These are phyloP conservation scores for Venustoraphidia nigricollis DNA, from an alignment of 2,888 invertebrate species.

Conservation along the genomic window DNA sequence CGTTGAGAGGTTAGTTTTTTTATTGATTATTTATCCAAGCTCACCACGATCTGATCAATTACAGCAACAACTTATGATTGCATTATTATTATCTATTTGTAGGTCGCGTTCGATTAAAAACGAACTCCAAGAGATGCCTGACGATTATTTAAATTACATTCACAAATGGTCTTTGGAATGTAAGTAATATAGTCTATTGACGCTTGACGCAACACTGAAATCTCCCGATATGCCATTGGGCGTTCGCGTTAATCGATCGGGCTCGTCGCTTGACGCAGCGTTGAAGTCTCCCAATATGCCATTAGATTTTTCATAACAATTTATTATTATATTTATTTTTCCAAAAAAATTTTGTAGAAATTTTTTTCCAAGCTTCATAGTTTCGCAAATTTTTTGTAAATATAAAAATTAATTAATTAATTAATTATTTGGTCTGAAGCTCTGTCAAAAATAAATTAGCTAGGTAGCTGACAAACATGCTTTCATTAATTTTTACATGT, in stretches of 20 bases:
- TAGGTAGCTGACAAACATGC: too few species aligned
- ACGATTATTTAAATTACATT: conserved; percentile 52
- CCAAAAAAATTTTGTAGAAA: too few species aligned
- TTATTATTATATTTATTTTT: too few species aligned
- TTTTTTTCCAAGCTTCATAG: too few species aligned
- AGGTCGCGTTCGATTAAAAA: neutral
- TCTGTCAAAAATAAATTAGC: too few species aligned
- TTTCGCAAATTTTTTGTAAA: too few species aligned
- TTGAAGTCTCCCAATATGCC: neutral
- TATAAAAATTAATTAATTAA: too few species aligned
- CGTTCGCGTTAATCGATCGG: too few species aligned
- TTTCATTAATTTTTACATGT: too few species aligned
- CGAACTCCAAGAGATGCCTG: conserved; percentile 36
- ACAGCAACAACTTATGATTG: neutral
- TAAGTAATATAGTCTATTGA: conserved; percentile 27
- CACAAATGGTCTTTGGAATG: conserved; percentile 72
- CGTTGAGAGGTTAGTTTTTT: conserved; percentile 36
- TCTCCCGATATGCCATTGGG: too few species aligned
- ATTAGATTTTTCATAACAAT: too few species aligned
- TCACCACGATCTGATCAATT: neutral
- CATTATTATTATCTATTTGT: neutral
- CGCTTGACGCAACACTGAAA: neutral
- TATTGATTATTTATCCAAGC: neutral
- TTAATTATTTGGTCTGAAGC: too few species aligned
- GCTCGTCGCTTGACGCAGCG: neutral